A percentile compares a stretch with the other conserved stretches of the same genome.
phyloP scores from a whole-genome alignment of 92 coral and sea anemone species.

The Epizoanthus scotinus region DNA sequence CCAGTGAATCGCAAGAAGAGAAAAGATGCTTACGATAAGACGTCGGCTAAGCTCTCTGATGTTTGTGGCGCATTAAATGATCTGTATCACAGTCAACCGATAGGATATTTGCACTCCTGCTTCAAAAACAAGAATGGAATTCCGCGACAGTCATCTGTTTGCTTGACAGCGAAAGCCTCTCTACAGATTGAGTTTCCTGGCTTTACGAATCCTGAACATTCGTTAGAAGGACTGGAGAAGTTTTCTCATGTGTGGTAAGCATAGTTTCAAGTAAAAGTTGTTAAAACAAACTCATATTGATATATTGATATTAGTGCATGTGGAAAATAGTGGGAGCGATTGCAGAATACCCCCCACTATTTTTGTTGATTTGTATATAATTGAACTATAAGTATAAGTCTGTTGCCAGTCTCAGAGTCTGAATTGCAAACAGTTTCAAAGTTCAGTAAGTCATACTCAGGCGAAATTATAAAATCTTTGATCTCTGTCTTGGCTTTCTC shows the following conservation, averaged over 20 bases:
- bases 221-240: conserved; percentile 58
- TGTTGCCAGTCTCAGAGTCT: no score
- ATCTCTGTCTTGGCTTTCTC: no score
- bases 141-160: conserved; percentile 67
- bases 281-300: no score
- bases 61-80: conserved; percentile 5
- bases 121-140: conserved; percentile 75
- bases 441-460: no score
- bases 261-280: background rate
- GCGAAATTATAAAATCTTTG: no score
- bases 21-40: conserved; percentile 9
- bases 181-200: conserved; percentile 44
- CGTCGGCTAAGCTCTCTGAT: background rate
- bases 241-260: conserved; percentile 75
- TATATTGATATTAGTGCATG: no score
- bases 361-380: no score
- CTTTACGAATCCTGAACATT: conserved; percentile 65
- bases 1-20: conserved; percentile 21
- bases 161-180: conserved; percentile 59
- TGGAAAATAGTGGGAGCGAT: no score
- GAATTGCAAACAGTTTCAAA: no score
- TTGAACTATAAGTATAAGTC: no score
- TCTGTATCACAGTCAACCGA: conserved; percentile 20
- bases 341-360: no score
- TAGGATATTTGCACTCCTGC: conserved; percentile 62